Evolutionary conservation across 2,888 invertebrate genomes (phyloP).

Genomic region (Patella depressa): DNA sequence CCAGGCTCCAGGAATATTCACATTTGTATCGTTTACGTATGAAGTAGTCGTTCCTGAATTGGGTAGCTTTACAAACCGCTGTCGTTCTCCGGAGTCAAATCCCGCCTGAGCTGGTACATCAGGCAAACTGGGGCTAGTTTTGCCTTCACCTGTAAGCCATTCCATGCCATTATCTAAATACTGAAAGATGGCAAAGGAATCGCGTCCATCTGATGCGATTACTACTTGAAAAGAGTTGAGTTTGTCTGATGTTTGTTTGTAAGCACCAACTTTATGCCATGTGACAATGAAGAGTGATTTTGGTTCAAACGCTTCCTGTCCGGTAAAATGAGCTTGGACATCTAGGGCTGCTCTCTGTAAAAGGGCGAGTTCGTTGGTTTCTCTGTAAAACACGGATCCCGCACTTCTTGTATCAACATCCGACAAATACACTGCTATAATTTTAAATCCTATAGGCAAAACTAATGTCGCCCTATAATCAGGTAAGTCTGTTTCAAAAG

Average conservation of each 20-base stretch:
- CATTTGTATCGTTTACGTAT: conserved; percentile 82
- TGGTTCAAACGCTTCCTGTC: conserved; percentile 82
- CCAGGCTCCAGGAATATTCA: conserved; percentile 87
- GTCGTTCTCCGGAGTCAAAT: conserved; percentile 87
- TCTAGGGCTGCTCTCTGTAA: conserved; percentile 77
- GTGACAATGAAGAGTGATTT: conserved; percentile 87
- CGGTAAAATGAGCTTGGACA: conserved; percentile 82
- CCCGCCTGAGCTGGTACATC: conserved; percentile 96
- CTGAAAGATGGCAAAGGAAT: conserved; percentile 87
- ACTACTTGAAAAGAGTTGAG: conserved; percentile 90
- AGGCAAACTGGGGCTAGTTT: conserved; percentile 80
- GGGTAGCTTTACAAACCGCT: conserved; percentile 79
- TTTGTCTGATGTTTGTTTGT: conserved; percentile 78
- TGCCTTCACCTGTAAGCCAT: conserved; percentile 87
- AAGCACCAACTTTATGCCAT: conserved; percentile 90
- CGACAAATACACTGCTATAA: conserved; percentile 91
- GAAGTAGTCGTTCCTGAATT: conserved; percentile 94
- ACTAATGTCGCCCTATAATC: conserved; percentile 87
- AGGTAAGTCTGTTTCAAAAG: conserved; percentile 90
- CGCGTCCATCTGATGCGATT: conserved; percentile 81
- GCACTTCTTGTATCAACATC: conserved; percentile 86
- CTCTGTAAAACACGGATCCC: conserved; percentile 81
- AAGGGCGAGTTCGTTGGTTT: conserved; percentile 64
- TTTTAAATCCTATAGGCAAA: conserved; percentile 78
- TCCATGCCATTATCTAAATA: conserved; percentile 91